Conservation (phyloP, 2,888 invertebrate genomes). For the Chrysodeixis includens region DNA sequence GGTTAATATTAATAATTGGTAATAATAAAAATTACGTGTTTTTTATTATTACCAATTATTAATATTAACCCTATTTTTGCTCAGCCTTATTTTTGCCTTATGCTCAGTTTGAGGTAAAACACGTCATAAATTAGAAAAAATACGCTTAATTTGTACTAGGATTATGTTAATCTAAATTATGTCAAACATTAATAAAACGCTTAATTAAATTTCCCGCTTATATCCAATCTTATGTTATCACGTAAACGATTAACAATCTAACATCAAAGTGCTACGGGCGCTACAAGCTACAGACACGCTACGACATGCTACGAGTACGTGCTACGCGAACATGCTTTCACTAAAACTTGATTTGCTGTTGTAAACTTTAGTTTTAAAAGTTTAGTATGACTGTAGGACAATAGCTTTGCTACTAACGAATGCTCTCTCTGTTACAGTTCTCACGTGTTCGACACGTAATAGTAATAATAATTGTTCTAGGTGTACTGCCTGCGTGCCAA, state of each 20-base stretch:
- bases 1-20: too few species aligned
- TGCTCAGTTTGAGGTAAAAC: too few species aligned
- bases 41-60: too few species aligned
- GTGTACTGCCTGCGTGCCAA: too few species aligned
- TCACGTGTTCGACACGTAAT: not conserved
- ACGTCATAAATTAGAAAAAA: too few species aligned
- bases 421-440: not conserved
- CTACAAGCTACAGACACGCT: slow-evolving; percentile 42
- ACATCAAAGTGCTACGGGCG: slow-evolving; percentile 29
- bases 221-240: slow-evolving; percentile 16
- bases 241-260: slow-evolving; percentile 22
- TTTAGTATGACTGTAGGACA: slow-evolving; percentile 20
- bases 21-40: too few species aligned
- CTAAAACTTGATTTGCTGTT: slow-evolving; percentile 22
- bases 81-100: too few species aligned
- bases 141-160: not conserved
- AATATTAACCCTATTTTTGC: too few species aligned
- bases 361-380: slow-evolving; percentile 26
- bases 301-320: slow-evolving; percentile 34
- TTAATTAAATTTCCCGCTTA: slow-evolving; percentile 15
- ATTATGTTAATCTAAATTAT: too few species aligned
- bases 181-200: not conserved
- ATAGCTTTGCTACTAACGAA: not conserved
- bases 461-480: too few species aligned
- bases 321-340: slow-evolving; percentile 31